Evolutionary conservation across 1,140 invertebrate species (phyloP).

Genomic region (Drosophila repleta): DNA sequence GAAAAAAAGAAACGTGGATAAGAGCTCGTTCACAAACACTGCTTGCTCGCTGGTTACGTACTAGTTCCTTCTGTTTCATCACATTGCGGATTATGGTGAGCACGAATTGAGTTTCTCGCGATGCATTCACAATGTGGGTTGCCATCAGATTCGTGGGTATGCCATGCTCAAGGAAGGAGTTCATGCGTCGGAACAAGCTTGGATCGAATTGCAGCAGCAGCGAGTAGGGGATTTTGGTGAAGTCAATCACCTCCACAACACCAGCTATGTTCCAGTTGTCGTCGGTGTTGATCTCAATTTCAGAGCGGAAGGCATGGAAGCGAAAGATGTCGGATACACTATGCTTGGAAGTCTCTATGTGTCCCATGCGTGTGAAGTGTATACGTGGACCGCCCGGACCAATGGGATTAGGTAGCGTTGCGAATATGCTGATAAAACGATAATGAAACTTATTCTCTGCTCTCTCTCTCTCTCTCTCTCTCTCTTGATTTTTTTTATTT

Average conservation of each 20-base stretch:
- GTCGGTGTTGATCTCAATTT: constrained; percentile 84
- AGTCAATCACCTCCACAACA: constrained; percentile 85
- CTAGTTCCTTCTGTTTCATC: constrained; percentile 81
- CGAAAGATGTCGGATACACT: constrained; percentile 83
- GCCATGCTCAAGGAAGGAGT: constrained; percentile 84
- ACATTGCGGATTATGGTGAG: constrained; percentile 67
- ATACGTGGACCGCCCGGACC: constrained; percentile 85
- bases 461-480: no score
- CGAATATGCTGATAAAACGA: constrained; percentile 61
- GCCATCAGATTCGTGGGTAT: constrained; percentile 85
- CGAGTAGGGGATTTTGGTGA: constrained; percentile 83
- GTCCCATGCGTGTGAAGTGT: constrained; percentile 84
- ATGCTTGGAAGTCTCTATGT: constrained; percentile 84
- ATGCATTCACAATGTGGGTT: constrained; percentile 85
- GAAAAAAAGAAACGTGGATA: not conserved
- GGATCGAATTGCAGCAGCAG: constrained; percentile 85
- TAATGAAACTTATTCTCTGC: not conserved
- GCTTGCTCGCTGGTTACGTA: constrained; percentile 26
- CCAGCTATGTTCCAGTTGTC: constrained; percentile 82
- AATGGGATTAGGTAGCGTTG: constrained; percentile 82
- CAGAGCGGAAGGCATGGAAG: constrained; percentile 83
- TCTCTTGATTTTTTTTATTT: not conserved
- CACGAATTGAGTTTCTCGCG: constrained; percentile 80
- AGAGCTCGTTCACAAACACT: not conserved
- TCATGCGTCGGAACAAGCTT: constrained; percentile 84